These are phyloP conservation scores for Zingel zingel DNA, from an alignment of 2,113 vertebrate genomes.

Conservation along the genomic window DNA sequence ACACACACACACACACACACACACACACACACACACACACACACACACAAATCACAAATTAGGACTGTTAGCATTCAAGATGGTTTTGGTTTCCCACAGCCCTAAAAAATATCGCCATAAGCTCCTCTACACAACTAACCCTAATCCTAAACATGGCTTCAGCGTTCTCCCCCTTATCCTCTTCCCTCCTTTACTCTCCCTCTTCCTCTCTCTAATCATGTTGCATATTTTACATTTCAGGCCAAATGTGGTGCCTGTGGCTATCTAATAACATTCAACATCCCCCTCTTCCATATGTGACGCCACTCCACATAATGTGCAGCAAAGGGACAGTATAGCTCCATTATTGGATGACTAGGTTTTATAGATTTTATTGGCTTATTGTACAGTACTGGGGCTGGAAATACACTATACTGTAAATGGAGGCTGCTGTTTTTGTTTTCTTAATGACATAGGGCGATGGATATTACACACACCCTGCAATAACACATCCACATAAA, in stretches of 20 bases:
- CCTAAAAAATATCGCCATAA: constrained; percentile 54
- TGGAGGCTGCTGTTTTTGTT: constrained; percentile 43
- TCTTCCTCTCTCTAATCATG: constrained; percentile 53
- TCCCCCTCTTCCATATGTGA: constrained; percentile 60
- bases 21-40: background rate
- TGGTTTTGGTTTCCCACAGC: constrained; percentile 52
- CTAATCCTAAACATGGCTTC: constrained; percentile 78
- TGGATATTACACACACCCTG: constrained; percentile 31
- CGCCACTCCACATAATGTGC: constrained; percentile 49
- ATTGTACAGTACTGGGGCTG: constrained; percentile 7
- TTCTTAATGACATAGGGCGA: constrained; percentile 33
- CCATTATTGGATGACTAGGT: constrained; percentile 21
- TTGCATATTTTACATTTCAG: constrained; percentile 74
- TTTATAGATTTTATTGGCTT: constrained; percentile 51
- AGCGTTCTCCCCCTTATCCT: constrained; percentile 25
- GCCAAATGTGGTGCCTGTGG: constrained; percentile 62
- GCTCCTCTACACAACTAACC: constrained; percentile 56
- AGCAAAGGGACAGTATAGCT: constrained; percentile 41
- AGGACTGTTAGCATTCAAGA: constrained; percentile 17
- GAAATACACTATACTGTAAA: constrained; percentile 33
- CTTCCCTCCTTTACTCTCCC: constrained; percentile 17
- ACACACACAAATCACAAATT: constrained; percentile 20
- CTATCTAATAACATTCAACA: constrained; percentile 51
- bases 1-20: background rate
- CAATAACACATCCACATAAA: constrained; percentile 47